Evolutionary conservation across 2,113 vertebrate genomes (phyloP), one percentile per base, ranked within the genome.

Genomic region (Melanotaenia duboulayi): DNA sequence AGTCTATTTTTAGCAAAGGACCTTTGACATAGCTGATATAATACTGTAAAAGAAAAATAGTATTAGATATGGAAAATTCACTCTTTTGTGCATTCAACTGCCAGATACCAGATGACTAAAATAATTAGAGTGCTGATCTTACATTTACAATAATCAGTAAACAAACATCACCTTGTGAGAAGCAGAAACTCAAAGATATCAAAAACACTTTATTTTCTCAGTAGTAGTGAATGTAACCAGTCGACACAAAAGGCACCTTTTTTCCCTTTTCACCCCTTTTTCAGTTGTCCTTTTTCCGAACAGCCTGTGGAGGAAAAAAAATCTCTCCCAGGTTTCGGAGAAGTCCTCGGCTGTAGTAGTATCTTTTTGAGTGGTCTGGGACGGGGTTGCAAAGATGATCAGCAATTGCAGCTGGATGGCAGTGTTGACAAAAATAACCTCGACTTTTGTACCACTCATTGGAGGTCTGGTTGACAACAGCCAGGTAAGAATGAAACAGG

Each of bases 391-490:
- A 77, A 4, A 50, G 52, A 4, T 71, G 40, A 54, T 91, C 85
- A 0, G 81, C 79, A 1, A 76, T 16, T 5, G 71, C 3, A 7
- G 75, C 16, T 3, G 92, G 89, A 60, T 81, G 89, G 85, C 93
- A 94, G 85, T 93, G 89, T 51, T 89, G 91, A 17, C 89, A 91
- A 11, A 81, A 50, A 0, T 49, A 55, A 20, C 91, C 89, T 71
- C 91, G 83, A 5, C 88, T 83, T 75, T 94, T 96, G 87, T 90
- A 94, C 97, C 98, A 99, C 76, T 99, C 97, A 0, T 98, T 97
- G 28, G 95, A 93, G 1, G 98, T 99, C 83, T 96, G 96, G 91
- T 99, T 99, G 78, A 95, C 94, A 35, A 96, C 65, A 19, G 91
- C 92, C 88, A 99, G 79, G 62, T 95, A 98, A 0, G 94, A 81